phyloP scores from a whole-genome alignment of 1,140 invertebrate genomes.

The Periplaneta americana region DNA sequence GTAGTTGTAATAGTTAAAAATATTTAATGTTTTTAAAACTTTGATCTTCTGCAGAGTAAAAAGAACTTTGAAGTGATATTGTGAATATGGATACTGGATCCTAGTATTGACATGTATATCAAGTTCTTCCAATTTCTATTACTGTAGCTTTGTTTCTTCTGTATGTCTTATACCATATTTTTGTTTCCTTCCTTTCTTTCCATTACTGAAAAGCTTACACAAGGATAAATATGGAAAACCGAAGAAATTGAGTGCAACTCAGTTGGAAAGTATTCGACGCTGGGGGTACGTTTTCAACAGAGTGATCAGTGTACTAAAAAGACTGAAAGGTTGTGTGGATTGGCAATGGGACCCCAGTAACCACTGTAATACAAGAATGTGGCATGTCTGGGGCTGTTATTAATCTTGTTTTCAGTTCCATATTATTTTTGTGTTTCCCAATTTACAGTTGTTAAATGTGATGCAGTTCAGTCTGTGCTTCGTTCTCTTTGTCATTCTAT shows the following conservation, averaged over 20 bases:
- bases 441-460: not conserved
- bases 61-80: too few relatives aligned
- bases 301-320: not conserved
- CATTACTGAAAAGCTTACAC: conserved; percentile 74
- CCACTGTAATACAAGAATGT: not conserved
- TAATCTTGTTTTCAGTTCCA: not conserved
- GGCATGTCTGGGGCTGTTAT: not conserved
- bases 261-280: conserved; percentile 79
- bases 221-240: conserved; percentile 84
- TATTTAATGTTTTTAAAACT: too few relatives aligned
- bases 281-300: conserved; percentile 68
- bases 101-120: not conserved
- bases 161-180: not conserved
- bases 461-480: too few relatives aligned
- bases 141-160: conserved; percentile 9
- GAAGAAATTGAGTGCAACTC: conserved; percentile 78
- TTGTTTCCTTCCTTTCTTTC: conserved; percentile 15
- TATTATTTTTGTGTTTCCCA: not conserved
- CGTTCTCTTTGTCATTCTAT: too few relatives aligned
- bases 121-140: conserved; percentile 5
- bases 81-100: not conserved
- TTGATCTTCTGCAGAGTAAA: too few relatives aligned
- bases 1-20: too few relatives aligned
- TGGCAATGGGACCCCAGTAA: not conserved
- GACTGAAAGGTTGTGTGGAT: not conserved